phyloP scores from a whole-genome alignment of 2,113 vertebrate genomes.

The Ageneiosus marmoratus region DNA sequence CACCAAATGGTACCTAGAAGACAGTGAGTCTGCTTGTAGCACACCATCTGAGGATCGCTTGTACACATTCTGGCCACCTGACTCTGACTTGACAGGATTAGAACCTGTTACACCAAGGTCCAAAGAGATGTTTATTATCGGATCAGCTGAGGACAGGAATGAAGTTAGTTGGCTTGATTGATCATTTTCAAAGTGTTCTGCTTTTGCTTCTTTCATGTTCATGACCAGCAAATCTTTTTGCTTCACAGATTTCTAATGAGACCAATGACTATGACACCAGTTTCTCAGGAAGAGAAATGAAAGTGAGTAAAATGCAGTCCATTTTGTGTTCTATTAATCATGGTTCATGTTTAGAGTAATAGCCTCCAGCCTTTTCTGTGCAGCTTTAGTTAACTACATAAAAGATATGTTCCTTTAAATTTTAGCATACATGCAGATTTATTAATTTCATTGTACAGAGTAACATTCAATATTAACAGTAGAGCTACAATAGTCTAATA shows the following conservation, averaged over 20 bases:
- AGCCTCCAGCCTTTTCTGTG: background rate
- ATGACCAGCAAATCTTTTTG: background rate
- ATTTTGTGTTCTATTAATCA: background rate
- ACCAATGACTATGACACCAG: constrained; percentile 47
- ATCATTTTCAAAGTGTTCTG: background rate
- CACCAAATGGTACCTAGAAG: constrained; percentile 45
- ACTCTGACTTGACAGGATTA: constrained; percentile 56
- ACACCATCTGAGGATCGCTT: constrained; percentile 59
- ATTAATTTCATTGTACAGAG: background rate
- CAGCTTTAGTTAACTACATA: no score
- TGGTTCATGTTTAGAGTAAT: background rate
- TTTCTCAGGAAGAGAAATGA: constrained; percentile 26
- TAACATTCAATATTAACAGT: no score
- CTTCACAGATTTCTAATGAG: constrained; percentile 41
- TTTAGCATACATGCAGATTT: background rate
- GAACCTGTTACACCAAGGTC: constrained; percentile 22
- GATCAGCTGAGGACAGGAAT: constrained; percentile 50
- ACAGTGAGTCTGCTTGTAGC: constrained; percentile 50
- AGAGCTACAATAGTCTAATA: no score
- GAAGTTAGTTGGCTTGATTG: constrained; percentile 41
- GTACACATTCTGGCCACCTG: constrained; percentile 47
- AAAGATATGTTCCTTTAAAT: background rate
- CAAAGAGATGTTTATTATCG: constrained; percentile 47
- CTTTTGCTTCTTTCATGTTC: background rate
- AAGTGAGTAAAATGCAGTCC: constrained; percentile 23